A percentile compares a stretch with the other conserved stretches of the same genome.
These are phyloP conservation scores for Pomacea maculata DNA, from an alignment of 1,140 invertebrate genomes.

Conservation along the genomic window DNA sequence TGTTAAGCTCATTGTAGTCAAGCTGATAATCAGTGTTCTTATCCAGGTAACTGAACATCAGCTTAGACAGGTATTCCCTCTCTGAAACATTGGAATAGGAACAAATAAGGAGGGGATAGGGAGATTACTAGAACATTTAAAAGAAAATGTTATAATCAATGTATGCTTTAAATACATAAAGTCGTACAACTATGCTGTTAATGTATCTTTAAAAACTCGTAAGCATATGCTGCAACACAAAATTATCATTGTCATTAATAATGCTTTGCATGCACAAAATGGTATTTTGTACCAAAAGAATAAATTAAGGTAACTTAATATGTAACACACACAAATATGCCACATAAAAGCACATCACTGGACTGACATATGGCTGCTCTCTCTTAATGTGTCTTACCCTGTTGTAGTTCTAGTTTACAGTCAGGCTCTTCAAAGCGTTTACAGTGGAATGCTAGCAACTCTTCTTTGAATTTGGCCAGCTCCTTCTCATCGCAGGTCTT, in stretches of 20 bases:
- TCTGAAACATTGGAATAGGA: slow-evolving; percentile 59
- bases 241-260: no score
- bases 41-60: slow-evolving; percentile 84
- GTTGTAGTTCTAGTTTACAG: slow-evolving; percentile 55
- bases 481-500: slow-evolving; percentile 41
- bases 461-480: slow-evolving; percentile 71
- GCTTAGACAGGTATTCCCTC: slow-evolving; percentile 78
- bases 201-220: neutral
- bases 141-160: neutral
- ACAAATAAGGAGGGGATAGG: neutral
- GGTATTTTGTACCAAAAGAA: no score
- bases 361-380: neutral
- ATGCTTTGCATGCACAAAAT: no score
- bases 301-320: no score
- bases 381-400: slow-evolving; percentile 13
- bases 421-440: slow-evolving; percentile 68
- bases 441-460: slow-evolving; percentile 79
- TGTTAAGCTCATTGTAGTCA: slow-evolving; percentile 75
- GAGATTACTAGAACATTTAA: neutral
- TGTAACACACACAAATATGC: no score
- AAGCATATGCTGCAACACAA: no score
- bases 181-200: neutral
- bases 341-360: neutral
- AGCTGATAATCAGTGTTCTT: slow-evolving; percentile 77
- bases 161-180: neutral